phyloP scores from a whole-genome alignment of 2,113 vertebrate genomes.

The Phrynocephalus versicolor region DNA sequence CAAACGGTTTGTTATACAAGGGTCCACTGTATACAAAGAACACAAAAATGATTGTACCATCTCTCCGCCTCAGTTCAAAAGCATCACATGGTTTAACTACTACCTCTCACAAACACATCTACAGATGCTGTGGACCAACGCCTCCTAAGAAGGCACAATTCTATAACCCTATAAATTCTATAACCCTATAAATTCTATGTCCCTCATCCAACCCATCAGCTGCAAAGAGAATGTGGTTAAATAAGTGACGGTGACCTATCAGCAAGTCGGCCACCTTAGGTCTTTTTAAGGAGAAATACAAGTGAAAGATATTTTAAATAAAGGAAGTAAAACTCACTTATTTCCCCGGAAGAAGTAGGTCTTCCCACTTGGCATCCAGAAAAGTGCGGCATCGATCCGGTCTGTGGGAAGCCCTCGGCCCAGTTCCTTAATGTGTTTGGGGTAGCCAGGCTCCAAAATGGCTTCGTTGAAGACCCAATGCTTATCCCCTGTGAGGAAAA shows the following conservation, averaged over 20 bases:
- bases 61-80: too few species aligned
- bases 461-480: slow-evolving; percentile 90
- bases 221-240: neutral
- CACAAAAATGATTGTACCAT: neutral
- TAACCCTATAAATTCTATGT: too few species aligned
- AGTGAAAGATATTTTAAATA: too few species aligned
- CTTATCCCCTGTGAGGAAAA: slow-evolving; percentile 76
- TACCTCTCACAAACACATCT: too few species aligned
- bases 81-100: too few species aligned
- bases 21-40: neutral
- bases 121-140: too few species aligned
- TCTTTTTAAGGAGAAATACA: too few species aligned
- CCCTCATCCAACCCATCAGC: neutral
- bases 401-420: slow-evolving; percentile 84
- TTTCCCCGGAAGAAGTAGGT: slow-evolving; percentile 90
- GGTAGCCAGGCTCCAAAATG: slow-evolving; percentile 84
- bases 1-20: too few species aligned
- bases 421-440: slow-evolving; percentile 83
- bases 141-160: too few species aligned
- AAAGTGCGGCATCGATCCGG: slow-evolving; percentile 85
- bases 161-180: too few species aligned
- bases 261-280: too few species aligned
- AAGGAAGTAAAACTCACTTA: too few species aligned
- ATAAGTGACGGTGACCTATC: neutral
- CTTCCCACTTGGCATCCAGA: slow-evolving; percentile 88